These are phyloP conservation scores for Anthrax anthrax DNA, from an alignment of 2,888 invertebrate genomes.

Conservation along the genomic window DNA sequence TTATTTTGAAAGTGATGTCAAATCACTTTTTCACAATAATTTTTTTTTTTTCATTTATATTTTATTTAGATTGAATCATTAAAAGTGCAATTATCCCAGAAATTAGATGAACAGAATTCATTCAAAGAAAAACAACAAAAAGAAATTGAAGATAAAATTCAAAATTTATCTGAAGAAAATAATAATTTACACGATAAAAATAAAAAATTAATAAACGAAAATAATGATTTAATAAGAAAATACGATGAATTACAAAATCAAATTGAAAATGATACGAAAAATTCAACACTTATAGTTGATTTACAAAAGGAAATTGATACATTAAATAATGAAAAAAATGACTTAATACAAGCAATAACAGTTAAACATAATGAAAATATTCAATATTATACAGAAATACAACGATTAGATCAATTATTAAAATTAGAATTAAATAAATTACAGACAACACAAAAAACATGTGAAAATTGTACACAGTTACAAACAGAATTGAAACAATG, in stretches of 20 bases:
- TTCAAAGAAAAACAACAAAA: constrained; percentile 14
- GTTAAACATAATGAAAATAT: constrained; percentile 75
- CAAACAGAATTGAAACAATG: constrained; percentile 16
- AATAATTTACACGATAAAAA: constrained; percentile 5
- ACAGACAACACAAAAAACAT: constrained; percentile 16
- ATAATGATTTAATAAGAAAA: constrained; percentile 7
- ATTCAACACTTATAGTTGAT: too few species aligned
- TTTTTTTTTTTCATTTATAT: too few species aligned
- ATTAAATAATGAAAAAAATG: constrained; percentile 45
- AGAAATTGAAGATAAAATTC: not conserved
- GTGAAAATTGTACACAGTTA: constrained; percentile 17
- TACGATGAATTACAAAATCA: constrained; percentile 10
- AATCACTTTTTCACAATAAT: too few species aligned
- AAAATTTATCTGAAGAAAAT: not conserved
- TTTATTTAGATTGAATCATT: not conserved
- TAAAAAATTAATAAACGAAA: constrained; percentile 11
- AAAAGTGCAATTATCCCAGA: constrained; percentile 5
- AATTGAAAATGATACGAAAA: constrained; percentile 8
- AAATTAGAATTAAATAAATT: constrained; percentile 38
- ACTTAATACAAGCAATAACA: constrained; percentile 57
- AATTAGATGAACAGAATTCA: constrained; percentile 13
- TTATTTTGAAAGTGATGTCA: too few species aligned
- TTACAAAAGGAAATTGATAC: constrained; percentile 18
- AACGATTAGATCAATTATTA: constrained; percentile 51
- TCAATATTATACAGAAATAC: constrained; percentile 73